phyloP scores from a whole-genome alignment of 2,113 vertebrate species.

The Tetraodon nigroviridis region DNA sequence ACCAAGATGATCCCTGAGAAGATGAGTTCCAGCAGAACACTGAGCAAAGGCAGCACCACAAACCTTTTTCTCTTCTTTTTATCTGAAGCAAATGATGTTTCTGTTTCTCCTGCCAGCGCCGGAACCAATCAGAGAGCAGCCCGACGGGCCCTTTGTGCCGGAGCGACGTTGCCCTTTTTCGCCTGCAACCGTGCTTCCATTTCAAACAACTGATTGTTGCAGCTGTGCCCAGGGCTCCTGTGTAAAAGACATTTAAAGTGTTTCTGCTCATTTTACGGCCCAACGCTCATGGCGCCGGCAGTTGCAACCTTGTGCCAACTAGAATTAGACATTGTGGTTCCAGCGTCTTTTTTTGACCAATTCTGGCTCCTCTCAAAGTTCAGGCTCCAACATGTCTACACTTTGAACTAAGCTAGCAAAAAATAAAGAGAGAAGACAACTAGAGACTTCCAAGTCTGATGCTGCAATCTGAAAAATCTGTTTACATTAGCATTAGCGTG shows the following conservation, averaged over 20 bases:
- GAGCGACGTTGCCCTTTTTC: conserved; percentile 58
- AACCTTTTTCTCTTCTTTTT: not conserved
- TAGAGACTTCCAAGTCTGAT: no score
- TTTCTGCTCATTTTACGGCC: conserved; percentile 54
- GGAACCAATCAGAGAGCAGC: conserved; percentile 35
- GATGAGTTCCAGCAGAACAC: not conserved
- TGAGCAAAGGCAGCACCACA: not conserved
- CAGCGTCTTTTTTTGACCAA: conserved; percentile 8
- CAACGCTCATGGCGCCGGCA: conserved; percentile 34
- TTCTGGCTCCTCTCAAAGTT: not conserved
- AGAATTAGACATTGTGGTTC: conserved; percentile 13
- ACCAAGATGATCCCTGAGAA: no score
- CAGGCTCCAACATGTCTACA: no score
- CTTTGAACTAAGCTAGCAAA: conserved; percentile 21
- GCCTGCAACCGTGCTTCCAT: conserved; percentile 46
- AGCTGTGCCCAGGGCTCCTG: conserved; percentile 37
- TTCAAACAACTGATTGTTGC: conserved; percentile 55
- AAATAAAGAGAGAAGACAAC: conserved; percentile 7
- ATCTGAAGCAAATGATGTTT: not conserved
- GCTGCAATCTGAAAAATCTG: no score
- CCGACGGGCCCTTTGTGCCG: conserved; percentile 30
- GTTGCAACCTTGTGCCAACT: conserved; percentile 17
- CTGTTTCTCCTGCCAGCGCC: conserved; percentile 42
- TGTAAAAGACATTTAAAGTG: conserved; percentile 42
- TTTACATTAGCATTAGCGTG: no score